Base-by-base conservation (phyloP, 2,888 invertebrate genomes). In the Phyllotreta cruciferae region DNA sequence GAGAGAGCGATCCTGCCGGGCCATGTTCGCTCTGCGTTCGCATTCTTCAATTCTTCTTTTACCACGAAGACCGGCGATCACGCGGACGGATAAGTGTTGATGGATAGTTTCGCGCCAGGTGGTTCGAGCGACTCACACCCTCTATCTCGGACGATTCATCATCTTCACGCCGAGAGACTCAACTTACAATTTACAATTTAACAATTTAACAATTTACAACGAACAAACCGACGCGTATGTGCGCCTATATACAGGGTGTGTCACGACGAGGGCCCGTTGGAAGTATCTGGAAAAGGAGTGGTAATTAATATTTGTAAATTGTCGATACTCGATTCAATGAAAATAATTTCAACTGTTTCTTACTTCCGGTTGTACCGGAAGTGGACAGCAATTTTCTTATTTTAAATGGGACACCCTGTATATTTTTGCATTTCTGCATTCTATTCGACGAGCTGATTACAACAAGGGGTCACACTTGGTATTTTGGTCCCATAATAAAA, bases 101-200 rank as follows among this genome's bases (percentile, higher is more conserved):
- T 77, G 74, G 75, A 77, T 77, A 72, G 72, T 72, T 64, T 71
- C 76, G 60, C 77, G 69, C 68, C 74, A 72, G 77, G 77, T 73
- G 77, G 76, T 71, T 74, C 66, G 71, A 71, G 67, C 24, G 24
- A 69, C 74, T 72, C 74, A 74, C 75, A 76, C 77, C 77, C 76
- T 76, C 75, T 71, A 68, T 71, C 63, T 66, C 61, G 47, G 64
- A 68, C 70, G 70, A 77, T 77, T 72, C 72, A 77, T 77, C 77
- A 74, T 77, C 74, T 76, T 77, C 76, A 74, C 75, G 71, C 75
- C 69, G 73, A 68, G 68, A 69, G 66, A 72, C 69, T 71, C 71
- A 71, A 70, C 36, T 56, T 38, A 56, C 47, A 56, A 56, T 56
- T 47, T 47, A 37, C 44, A 6, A 47, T 1, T 1, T 4, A 35